Evolutionary conservation across 2,888 invertebrate species (phyloP).

Genomic region (Priocnemis perturbator): DNA sequence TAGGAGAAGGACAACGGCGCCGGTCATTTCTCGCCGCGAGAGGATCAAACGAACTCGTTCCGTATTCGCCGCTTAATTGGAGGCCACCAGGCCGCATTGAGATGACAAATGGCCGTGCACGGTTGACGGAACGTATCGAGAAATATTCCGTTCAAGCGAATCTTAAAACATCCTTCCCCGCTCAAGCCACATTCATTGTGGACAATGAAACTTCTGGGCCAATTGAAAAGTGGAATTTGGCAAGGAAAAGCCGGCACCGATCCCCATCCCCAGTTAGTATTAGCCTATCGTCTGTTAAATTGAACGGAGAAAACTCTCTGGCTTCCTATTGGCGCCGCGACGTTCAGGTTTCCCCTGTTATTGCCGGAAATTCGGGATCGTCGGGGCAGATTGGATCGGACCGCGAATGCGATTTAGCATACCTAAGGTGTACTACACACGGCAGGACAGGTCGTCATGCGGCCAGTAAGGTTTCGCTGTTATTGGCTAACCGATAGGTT

Average conservation of each 20-base stretch:
- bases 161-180: too few relatives aligned
- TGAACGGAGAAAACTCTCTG: constrained; percentile 21
- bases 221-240: too few relatives aligned
- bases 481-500: constrained; percentile 69
- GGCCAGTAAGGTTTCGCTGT: constrained; percentile 65
- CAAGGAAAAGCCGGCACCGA: background rate
- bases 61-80: constrained; percentile 39
- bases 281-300: constrained; percentile 24
- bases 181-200: too few relatives aligned
- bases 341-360: constrained; percentile 54
- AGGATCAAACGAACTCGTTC: background rate
- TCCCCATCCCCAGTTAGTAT: background rate
- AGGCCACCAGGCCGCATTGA: constrained; percentile 28
- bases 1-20: background rate
- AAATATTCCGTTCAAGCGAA: background rate
- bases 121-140: constrained; percentile 26
- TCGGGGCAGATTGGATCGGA: constrained; percentile 36
- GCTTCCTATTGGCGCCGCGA: constrained; percentile 15
- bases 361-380: constrained; percentile 52
- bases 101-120: constrained; percentile 33
- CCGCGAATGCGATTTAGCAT: constrained; percentile 59
- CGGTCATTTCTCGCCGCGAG: background rate
- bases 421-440: constrained; percentile 45
- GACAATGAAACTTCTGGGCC: too few relatives aligned
- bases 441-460: constrained; percentile 36